phyloP scores from a whole-genome alignment of 2,888 invertebrate genomes.

The Elysia crispata region DNA sequence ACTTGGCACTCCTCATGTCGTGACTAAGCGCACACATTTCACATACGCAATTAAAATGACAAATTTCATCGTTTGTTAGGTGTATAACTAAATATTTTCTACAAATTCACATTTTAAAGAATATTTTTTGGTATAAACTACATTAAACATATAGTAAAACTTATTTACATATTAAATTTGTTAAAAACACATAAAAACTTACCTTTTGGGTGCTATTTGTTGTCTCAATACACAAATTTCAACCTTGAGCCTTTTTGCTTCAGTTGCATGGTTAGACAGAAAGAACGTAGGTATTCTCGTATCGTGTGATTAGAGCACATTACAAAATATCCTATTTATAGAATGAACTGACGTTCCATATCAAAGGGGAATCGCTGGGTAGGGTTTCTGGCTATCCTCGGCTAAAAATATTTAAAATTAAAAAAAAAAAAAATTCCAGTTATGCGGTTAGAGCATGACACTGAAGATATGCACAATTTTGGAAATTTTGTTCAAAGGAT shows the following conservation, averaged over 20 bases:
- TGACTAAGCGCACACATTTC: too few relatives aligned
- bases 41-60: too few relatives aligned
- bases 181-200: too few relatives aligned
- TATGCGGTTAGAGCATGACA: background rate
- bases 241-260: background rate
- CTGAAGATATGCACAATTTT: too few relatives aligned
- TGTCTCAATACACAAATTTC: background rate
- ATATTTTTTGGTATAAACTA: too few relatives aligned
- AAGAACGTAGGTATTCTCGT: background rate
- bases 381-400: slow-evolving; percentile 7
- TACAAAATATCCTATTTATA: background rate
- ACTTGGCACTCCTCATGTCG: too few relatives aligned
- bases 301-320: background rate
- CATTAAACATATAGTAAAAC: too few relatives aligned
- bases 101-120: too few relatives aligned
- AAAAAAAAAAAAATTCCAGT: background rate
- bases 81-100: too few relatives aligned
- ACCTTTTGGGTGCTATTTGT: background rate
- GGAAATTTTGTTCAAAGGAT: too few relatives aligned
- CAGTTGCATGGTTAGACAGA: slow-evolving; percentile 16
- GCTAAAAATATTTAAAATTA: background rate
- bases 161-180: too few relatives aligned
- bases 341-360: background rate
- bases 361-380: background rate
- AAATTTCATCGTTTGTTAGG: too few relatives aligned